phyloP scores from a whole-genome alignment of 2,888 invertebrate species.

The Camponotus fellah region DNA sequence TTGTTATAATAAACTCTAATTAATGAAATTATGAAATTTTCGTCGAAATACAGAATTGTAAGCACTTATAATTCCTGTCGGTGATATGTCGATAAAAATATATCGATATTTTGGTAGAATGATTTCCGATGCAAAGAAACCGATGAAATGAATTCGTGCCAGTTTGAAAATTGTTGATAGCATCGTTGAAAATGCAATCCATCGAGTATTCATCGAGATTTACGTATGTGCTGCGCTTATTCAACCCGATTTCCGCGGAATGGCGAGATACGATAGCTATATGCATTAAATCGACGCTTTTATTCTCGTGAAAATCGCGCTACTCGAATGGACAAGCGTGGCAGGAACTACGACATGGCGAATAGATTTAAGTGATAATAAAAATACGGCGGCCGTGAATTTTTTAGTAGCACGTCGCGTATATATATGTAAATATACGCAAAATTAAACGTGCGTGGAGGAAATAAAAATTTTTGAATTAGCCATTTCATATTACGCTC shows the following conservation, averaged over 20 bases:
- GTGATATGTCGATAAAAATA: not conserved
- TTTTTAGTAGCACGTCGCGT: not conserved
- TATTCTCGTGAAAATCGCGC: constrained; percentile 30
- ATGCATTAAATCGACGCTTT: constrained; percentile 50
- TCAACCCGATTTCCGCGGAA: constrained; percentile 30
- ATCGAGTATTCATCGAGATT: constrained; percentile 51
- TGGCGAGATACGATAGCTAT: constrained; percentile 33
- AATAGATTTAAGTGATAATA: constrained; percentile 42
- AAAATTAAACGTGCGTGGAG: not conserved
- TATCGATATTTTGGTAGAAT: not conserved
- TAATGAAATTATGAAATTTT: not conserved
- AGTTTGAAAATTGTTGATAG: constrained; percentile 44
- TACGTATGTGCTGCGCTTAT: constrained; percentile 34
- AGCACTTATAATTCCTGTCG: not conserved
- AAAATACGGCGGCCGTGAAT: constrained; percentile 31
- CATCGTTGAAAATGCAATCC: constrained; percentile 36
- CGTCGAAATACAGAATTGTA: not conserved
- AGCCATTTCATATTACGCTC: not conserved
- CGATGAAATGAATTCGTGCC: constrained; percentile 4
- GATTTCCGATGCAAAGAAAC: not conserved
- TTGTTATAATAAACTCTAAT: not conserved
- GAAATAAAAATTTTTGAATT: constrained; percentile 25
- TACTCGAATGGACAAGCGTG: constrained; percentile 40
- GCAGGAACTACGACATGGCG: not conserved
- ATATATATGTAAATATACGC: constrained; percentile 8